phyloP scores from a whole-genome alignment of 2,113 vertebrate species.

The Conger conger region DNA sequence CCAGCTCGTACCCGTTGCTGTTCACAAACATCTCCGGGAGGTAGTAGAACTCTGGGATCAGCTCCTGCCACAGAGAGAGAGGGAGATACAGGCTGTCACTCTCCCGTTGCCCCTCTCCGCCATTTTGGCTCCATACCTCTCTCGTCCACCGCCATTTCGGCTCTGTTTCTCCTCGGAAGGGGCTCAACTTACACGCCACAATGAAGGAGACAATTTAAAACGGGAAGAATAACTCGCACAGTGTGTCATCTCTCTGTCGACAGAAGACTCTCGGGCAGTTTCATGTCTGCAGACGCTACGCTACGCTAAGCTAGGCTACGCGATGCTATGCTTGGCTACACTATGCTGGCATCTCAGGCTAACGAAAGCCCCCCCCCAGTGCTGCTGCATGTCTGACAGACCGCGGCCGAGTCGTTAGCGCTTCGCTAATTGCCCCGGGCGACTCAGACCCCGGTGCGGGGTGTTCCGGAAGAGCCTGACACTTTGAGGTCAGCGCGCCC shows the following conservation, averaged over 20 bases:
- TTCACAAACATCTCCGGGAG: conserved; percentile 98
- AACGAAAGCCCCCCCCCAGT: conserved; percentile 72
- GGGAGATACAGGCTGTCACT: not conserved
- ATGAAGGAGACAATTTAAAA: too few relatives aligned
- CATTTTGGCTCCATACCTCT: not conserved
- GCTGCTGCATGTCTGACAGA: conserved; percentile 78
- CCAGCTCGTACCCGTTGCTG: conserved; percentile 90
- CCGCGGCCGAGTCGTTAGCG: conserved; percentile 97
- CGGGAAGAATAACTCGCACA: too few relatives aligned
- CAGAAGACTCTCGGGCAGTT: too few relatives aligned
- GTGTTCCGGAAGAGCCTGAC: conserved; percentile 90
- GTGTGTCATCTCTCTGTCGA: too few relatives aligned
- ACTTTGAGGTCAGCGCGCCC: conserved; percentile 95
- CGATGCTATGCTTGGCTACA: too few relatives aligned
- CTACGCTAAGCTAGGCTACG: too few relatives aligned
- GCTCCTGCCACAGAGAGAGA: conserved; percentile 70
- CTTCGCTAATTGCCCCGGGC: conserved; percentile 98
- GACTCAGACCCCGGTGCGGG: conserved; percentile 73
- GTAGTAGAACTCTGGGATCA: conserved; percentile 99
- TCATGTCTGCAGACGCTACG: too few relatives aligned
- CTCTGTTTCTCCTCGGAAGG: not conserved
- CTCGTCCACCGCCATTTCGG: not conserved
- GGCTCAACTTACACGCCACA: too few relatives aligned
- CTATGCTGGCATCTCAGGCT: too few relatives aligned
- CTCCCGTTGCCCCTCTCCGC: not conserved